These are phyloP conservation scores for Acomys russatus DNA, from an alignment of 2,797 vertebrate genomes.

Conservation along the genomic window DNA sequence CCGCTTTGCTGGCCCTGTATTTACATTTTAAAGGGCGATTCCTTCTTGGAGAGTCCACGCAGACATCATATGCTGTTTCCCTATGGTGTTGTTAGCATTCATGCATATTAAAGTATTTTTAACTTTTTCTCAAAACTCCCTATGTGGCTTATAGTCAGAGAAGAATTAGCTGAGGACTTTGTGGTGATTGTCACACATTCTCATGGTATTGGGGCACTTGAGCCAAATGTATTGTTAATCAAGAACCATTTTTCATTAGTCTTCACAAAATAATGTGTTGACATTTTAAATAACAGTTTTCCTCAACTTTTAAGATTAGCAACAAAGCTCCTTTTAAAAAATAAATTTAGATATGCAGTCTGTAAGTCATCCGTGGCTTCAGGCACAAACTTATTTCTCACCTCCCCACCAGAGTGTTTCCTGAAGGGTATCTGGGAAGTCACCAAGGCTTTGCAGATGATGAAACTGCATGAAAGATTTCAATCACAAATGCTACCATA, in stretches of 20 bases:
- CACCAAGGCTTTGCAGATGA: neutral
- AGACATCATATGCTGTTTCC: neutral
- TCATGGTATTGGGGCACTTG: neutral
- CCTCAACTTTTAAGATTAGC: neutral
- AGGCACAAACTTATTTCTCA: neutral
- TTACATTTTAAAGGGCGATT: neutral
- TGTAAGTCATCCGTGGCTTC: neutral
- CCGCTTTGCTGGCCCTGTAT: neutral
- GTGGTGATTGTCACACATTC: neutral
- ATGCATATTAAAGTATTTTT: neutral
- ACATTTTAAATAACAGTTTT: conserved; percentile 15
- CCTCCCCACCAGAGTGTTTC: neutral
- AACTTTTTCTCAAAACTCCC: conserved; percentile 59
- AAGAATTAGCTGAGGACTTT: neutral
- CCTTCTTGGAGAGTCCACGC: neutral
- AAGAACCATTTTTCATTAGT: conserved; percentile 8
- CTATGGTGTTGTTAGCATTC: neutral
- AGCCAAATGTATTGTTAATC: neutral
- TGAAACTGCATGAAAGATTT: conserved; percentile 26
- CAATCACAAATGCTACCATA: neutral
- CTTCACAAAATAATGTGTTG: conserved; percentile 35
- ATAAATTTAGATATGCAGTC: neutral
- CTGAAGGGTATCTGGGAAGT: neutral
- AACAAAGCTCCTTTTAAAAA: conserved; percentile 57
- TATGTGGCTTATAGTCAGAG: neutral